A percentile compares a stretch with the other conserved stretches of the same genome.
phyloP scores from a whole-genome alignment of 2,113 vertebrate species.

The Tachysurus vachellii region DNA sequence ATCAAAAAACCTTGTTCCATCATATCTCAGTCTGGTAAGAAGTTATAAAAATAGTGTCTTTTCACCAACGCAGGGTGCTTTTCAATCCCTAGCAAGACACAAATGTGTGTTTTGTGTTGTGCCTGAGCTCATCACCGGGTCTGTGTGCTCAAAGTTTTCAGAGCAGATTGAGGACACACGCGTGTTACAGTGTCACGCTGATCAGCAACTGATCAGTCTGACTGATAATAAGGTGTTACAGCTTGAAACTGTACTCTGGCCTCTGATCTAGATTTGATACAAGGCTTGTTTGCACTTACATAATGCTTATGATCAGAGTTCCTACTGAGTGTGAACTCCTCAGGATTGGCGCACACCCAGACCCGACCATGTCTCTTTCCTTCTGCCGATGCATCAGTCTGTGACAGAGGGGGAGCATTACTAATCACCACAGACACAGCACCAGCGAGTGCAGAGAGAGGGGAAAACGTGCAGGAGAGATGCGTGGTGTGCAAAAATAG shows the following conservation, averaged over 20 bases:
- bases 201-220: background rate
- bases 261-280: background rate
- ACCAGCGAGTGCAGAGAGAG: background rate
- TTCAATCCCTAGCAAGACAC: background rate
- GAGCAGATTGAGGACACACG: background rate
- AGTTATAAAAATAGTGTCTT: background rate
- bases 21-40: background rate
- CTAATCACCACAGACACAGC: constrained; percentile 47
- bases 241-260: background rate
- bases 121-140: background rate
- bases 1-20: background rate
- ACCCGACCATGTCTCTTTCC: constrained; percentile 50
- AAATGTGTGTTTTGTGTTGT: background rate
- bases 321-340: constrained; percentile 52
- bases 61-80: background rate
- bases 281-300: constrained; percentile 43
- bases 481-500: background rate
- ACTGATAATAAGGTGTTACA: background rate
- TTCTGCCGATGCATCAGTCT: constrained; percentile 53
- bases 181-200: background rate
- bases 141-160: background rate
- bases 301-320: constrained; percentile 45
- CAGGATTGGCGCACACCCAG: constrained; percentile 48
- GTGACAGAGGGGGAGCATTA: constrained; percentile 55
- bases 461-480: constrained; percentile 27